phyloP scores from a whole-genome alignment of 2,797 vertebrate species.

The Danio jaintianensis region DNA sequence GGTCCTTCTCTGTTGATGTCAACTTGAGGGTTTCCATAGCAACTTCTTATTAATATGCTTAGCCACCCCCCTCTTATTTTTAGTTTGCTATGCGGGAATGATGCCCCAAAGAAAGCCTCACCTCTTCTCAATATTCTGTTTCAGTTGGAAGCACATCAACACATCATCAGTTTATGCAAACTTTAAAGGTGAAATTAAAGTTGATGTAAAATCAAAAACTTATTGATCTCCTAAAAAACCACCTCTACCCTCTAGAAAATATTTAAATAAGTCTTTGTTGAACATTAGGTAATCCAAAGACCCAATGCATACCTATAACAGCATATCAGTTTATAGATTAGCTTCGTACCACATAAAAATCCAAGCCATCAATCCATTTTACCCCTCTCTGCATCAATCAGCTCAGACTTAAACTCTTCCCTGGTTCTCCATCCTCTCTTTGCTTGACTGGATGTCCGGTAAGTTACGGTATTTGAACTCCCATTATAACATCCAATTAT shows the following conservation, averaged over 20 bases:
- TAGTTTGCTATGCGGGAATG: too few species aligned
- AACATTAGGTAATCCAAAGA: background rate
- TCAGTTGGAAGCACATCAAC: too few species aligned
- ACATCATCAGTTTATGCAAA: too few species aligned
- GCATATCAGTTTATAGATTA: background rate
- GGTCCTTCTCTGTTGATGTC: too few species aligned
- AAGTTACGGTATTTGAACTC: slow-evolving; percentile 20
- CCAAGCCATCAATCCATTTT: background rate
- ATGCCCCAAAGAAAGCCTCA: too few species aligned
- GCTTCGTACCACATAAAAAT: background rate
- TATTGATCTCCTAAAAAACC: background rate
- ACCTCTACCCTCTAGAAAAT: background rate
- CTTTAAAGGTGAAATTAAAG: too few species aligned
- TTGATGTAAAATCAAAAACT: background rate
- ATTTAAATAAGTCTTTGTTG: background rate
- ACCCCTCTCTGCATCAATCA: slow-evolving; percentile 12
- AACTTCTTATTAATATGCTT: too few species aligned
- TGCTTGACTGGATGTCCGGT: slow-evolving; percentile 10
- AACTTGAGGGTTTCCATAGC: too few species aligned
- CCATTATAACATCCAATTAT: slow-evolving; percentile 41
- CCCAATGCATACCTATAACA: background rate
- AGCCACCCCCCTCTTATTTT: too few species aligned
- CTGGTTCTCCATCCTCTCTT: slow-evolving; percentile 8
- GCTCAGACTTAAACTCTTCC: background rate
- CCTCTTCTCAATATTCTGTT: too few species aligned